A percentile compares a stretch with the other conserved stretches of the same genome.
These are phyloP conservation scores for Papilio aristodemus DNA, from an alignment of 1,140 invertebrate species.

Conservation along the genomic window DNA sequence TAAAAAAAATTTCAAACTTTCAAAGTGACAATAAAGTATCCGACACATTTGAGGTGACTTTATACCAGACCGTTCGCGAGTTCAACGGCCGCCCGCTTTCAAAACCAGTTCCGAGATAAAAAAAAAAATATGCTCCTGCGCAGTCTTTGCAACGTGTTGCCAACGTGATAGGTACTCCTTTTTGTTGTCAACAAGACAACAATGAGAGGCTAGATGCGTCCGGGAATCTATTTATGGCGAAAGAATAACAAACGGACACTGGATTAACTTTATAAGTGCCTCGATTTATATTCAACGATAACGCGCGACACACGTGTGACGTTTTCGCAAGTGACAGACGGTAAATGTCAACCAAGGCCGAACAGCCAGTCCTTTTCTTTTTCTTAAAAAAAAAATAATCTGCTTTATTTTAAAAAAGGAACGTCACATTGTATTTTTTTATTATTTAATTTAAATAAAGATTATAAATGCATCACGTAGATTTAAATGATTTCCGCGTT, in stretches of 20 bases:
- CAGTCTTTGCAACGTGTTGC: constrained; percentile 44
- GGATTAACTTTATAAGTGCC: constrained; percentile 19
- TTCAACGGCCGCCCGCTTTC: constrained; percentile 67
- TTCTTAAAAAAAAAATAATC: constrained; percentile 14
- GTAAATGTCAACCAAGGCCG: constrained; percentile 24
- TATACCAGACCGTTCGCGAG: constrained; percentile 54
- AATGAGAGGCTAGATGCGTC: constrained; percentile 34
- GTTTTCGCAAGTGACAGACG: constrained; percentile 20
- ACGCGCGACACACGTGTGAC: constrained; percentile 16
- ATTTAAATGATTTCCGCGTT: too few species aligned
- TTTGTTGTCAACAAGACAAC: constrained; percentile 36
- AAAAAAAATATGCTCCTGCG: constrained; percentile 50
- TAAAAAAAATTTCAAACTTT: constrained; percentile 37
- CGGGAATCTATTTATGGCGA: constrained; percentile 32
- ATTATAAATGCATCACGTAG: background rate
- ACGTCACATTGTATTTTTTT: constrained; percentile 7
- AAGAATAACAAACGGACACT: constrained; percentile 27
- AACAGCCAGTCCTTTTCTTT: constrained; percentile 16
- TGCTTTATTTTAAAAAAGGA: constrained; percentile 5
- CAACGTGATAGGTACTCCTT: constrained; percentile 43
- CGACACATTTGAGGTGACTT: constrained; percentile 47
- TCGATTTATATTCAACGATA: constrained; percentile 17
- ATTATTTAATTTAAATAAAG: background rate
- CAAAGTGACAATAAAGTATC: constrained; percentile 37
- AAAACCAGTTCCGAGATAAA: constrained; percentile 67